These are phyloP conservation scores for Portevinia maculata DNA, from an alignment of 2,888 invertebrate species.

Conservation along the genomic window DNA sequence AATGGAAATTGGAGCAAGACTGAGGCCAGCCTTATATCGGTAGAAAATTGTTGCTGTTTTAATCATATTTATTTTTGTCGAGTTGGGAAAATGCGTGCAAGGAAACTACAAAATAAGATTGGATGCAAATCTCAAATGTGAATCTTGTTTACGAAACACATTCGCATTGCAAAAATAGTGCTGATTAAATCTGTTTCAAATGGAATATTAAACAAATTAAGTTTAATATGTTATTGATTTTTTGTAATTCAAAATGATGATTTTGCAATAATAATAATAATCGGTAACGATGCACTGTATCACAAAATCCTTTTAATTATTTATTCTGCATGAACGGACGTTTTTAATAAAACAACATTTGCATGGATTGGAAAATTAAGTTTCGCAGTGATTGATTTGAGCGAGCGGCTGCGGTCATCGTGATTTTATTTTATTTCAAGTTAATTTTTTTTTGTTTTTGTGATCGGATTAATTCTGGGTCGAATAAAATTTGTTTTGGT, in stretches of 20 bases:
- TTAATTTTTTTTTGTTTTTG: background rate
- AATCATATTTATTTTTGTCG: background rate
- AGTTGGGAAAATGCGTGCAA: background rate
- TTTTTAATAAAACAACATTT: conserved; percentile 47
- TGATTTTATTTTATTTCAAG: background rate
- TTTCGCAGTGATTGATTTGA: conserved; percentile 30
- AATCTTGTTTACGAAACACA: background rate
- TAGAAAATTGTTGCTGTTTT: background rate
- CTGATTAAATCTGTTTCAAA: conserved; percentile 1
- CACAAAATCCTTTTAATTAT: conserved; percentile 22
- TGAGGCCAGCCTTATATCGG: background rate
- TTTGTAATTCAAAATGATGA: conserved; percentile 7
- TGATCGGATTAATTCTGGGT: background rate
- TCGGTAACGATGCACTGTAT: background rate
- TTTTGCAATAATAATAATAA: background rate
- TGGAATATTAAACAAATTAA: background rate
- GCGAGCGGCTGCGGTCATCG: background rate
- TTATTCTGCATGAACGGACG: conserved; percentile 25
- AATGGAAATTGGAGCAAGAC: conserved; percentile 36
- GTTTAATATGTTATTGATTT: background rate
- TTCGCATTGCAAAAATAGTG: background rate
- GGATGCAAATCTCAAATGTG: too few relatives aligned
- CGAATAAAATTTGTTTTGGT: background rate
- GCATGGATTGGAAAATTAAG: conserved; percentile 36
- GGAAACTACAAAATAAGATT: too few relatives aligned